A percentile compares a stretch with the other conserved stretches of the same genome.
Conservation (phyloP, 30 jellyfish, hydroid and myxozoan genomes). For the Aurelia sp. region DNA sequence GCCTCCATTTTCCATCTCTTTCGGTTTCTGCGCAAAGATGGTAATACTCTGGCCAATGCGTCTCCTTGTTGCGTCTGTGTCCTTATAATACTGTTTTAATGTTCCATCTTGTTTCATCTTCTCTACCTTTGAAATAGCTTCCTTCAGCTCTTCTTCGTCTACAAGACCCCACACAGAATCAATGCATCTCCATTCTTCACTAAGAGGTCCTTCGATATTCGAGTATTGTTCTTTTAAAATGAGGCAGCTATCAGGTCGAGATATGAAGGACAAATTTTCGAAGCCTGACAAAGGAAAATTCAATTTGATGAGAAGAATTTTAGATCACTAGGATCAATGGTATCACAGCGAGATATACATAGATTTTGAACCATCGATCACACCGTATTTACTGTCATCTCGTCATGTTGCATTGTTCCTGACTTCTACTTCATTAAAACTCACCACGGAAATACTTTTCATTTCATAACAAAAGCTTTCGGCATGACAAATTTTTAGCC, state of each 20-base stretch:
- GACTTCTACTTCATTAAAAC: too few species aligned
- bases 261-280: slow-evolving; percentile 20
- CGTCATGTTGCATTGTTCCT: too few species aligned
- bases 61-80: slow-evolving; percentile 48
- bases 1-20: too few species aligned
- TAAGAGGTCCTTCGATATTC: slow-evolving; percentile 60
- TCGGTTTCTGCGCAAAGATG: slow-evolving; percentile 48
- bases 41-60: slow-evolving; percentile 62
- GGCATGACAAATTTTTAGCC: too few species aligned
- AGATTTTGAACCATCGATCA: too few species aligned
- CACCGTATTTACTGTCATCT: too few species aligned
- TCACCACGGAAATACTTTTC: too few species aligned
- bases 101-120: slow-evolving; percentile 54
- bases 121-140: slow-evolving; percentile 44
- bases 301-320: background rate
- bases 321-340: too few species aligned
- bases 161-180: slow-evolving; percentile 70
- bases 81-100: slow-evolving; percentile 37
- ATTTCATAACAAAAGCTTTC: too few species aligned
- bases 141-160: slow-evolving; percentile 51
- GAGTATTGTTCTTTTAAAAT: slow-evolving; percentile 49
- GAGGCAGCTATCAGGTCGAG: slow-evolving; percentile 62
- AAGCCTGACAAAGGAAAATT: background rate
- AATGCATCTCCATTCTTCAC: slow-evolving; percentile 62
- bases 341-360: too few species aligned